Percentiles rank a stretch among this genome's conserved stretches.
phyloP scores from a whole-genome alignment of 2,797 vertebrate genomes.

The Selene dorsalis region DNA sequence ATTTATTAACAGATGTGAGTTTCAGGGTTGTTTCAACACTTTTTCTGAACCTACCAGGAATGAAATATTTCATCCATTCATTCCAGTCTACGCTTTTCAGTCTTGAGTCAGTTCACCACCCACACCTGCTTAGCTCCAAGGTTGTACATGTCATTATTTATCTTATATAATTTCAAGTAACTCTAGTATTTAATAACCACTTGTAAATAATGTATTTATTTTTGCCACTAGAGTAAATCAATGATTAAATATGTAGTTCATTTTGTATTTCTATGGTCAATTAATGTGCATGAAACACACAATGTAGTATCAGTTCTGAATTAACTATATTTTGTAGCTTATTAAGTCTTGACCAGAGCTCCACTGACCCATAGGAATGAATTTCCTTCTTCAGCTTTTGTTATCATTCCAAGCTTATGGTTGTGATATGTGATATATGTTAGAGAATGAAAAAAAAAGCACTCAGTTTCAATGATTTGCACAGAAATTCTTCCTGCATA shows the following conservation, averaged over 20 bases:
- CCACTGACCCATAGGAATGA: neutral
- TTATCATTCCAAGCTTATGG: neutral
- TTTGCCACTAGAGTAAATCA: neutral
- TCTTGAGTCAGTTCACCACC: neutral
- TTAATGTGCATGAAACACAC: neutral
- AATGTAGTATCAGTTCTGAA: neutral
- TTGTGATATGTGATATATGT: neutral
- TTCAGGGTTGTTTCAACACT: slow-evolving; percentile 32
- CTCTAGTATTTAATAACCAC: slow-evolving; percentile 7
- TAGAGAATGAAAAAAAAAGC: too few relatives aligned
- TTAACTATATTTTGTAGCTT: neutral
- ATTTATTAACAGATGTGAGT: slow-evolving; percentile 9
- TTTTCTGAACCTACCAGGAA: neutral
- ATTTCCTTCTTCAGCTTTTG: neutral
- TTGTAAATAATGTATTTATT: too few relatives aligned
- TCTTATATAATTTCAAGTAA: neutral
- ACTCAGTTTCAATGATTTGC: neutral
- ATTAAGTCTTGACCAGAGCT: neutral
- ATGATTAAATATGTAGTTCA: neutral
- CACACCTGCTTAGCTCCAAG: neutral
- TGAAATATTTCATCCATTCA: neutral
- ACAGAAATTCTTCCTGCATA: neutral
- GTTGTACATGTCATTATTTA: neutral
- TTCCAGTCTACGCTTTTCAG: neutral
- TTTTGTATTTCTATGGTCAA: neutral